These are phyloP conservation scores for Cichlasoma orientale DNA, from an alignment of 2,797 vertebrate genomes.

Conservation along the genomic window DNA sequence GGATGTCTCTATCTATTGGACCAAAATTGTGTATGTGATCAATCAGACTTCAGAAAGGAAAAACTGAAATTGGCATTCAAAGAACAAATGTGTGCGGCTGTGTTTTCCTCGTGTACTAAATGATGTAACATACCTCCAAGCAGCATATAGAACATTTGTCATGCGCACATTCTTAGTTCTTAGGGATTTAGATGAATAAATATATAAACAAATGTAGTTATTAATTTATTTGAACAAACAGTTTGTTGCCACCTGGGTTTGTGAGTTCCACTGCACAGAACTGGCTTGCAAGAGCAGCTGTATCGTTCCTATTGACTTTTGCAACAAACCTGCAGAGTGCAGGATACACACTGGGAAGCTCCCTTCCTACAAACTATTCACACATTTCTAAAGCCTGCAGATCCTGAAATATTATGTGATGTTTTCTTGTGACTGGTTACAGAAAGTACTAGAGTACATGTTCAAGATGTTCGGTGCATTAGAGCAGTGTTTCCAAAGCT, in stretches of 20 bases:
- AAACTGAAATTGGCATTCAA: neutral
- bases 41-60: neutral
- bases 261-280: neutral
- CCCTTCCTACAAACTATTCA: neutral
- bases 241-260: too few relatives aligned
- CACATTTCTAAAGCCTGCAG: neutral
- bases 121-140: neutral
- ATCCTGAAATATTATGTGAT: neutral
- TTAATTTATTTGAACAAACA: neutral
- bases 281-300: neutral
- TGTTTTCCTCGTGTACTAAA: neutral
- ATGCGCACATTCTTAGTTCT: neutral
- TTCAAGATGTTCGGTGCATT: neutral
- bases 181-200: neutral
- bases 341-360: neutral
- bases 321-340: neutral
- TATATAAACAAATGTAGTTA: neutral
- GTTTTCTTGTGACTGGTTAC: neutral
- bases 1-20: neutral
- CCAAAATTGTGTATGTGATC: neutral
- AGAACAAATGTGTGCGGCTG: neutral
- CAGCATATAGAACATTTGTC: neutral
- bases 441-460: neutral
- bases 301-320: neutral
- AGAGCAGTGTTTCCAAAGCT: constrained; percentile 3